Conservation (phyloP, 2,113 vertebrate genomes). For the Caracal caracal region DNA sequence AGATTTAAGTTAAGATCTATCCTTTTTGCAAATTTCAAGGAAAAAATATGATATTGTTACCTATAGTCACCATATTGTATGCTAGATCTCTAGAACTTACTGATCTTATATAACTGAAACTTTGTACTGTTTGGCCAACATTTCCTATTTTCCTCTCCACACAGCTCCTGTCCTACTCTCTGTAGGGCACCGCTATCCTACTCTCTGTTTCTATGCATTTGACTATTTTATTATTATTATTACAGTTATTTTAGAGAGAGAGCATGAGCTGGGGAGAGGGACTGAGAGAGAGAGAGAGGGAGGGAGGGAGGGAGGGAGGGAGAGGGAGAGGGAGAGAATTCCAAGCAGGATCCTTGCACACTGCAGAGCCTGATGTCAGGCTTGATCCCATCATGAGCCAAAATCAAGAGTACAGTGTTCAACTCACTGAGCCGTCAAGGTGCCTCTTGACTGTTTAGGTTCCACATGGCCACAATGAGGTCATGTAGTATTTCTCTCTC, state of each 20-base stretch:
- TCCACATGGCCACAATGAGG: neutral
- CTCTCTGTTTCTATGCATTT: neutral
- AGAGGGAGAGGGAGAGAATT: too few relatives aligned
- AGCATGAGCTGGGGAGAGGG: too few relatives aligned
- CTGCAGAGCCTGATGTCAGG: too few relatives aligned
- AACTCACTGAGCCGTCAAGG: too few relatives aligned
- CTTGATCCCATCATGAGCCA: too few relatives aligned
- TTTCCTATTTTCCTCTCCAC: neutral
- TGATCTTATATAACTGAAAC: neutral
- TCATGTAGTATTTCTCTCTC: neutral
- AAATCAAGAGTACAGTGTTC: too few relatives aligned
- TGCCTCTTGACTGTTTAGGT: neutral
- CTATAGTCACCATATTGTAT: neutral
- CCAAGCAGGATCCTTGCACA: too few relatives aligned
- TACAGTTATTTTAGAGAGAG: too few relatives aligned
- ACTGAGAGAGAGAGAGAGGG: too few relatives aligned
- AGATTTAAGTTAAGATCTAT: neutral
- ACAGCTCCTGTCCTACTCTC: neutral
- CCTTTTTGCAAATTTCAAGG: neutral
- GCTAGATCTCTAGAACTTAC: neutral
- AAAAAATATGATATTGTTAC: neutral
- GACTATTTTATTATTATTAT: neutral
- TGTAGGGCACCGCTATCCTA: neutral
- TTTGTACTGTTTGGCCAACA: neutral
- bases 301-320: too few relatives aligned